Percentiles rank a stretch among this genome's conserved stretches.
phyloP scores from a whole-genome alignment of 2,888 invertebrate genomes.

The Synanthedon vespiformis region DNA sequence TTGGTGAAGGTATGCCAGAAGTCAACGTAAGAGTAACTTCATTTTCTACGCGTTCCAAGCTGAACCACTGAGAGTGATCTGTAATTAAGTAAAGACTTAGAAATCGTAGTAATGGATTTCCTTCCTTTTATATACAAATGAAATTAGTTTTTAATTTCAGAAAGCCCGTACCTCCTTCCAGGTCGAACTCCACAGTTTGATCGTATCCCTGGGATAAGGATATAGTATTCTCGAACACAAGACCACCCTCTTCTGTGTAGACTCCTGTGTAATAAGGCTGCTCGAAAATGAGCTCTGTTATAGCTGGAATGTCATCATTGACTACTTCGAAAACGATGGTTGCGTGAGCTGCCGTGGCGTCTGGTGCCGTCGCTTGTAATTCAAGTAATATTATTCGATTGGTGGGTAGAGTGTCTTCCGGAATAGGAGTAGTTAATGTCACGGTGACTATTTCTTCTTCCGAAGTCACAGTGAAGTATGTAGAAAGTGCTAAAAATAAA shows the following conservation, averaged over 20 bases:
- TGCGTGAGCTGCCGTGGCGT: conserved; percentile 15
- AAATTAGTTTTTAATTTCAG: too few species aligned
- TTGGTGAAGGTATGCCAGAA: conserved; percentile 13
- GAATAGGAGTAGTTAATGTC: conserved; percentile 11
- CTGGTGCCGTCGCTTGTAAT: conserved; percentile 18
- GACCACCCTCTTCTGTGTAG: conserved; percentile 10
- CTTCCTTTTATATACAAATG: neutral
- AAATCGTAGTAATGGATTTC: neutral
- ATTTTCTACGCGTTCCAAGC: conserved; percentile 7
- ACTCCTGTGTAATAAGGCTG: conserved; percentile 20
- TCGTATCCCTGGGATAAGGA: conserved; percentile 17
- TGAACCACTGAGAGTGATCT: conserved; percentile 23
- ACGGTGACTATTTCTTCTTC: conserved; percentile 9
- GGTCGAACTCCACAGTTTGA: conserved; percentile 13
- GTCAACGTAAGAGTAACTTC: conserved; percentile 7
- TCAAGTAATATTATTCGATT: conserved; percentile 18
- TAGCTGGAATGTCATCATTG: neutral
- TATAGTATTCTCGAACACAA: conserved; percentile 15
- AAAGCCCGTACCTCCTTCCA: conserved; percentile 21
- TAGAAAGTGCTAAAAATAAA: neutral
- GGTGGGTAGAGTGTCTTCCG: conserved; percentile 15
- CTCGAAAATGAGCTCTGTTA: conserved; percentile 10
- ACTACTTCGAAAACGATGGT: conserved; percentile 18
- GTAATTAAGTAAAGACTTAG: conserved; percentile 3
- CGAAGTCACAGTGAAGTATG: neutral